Conservation (phyloP, 2,888 invertebrate species). For the Nephrotoma flavescens region DNA sequence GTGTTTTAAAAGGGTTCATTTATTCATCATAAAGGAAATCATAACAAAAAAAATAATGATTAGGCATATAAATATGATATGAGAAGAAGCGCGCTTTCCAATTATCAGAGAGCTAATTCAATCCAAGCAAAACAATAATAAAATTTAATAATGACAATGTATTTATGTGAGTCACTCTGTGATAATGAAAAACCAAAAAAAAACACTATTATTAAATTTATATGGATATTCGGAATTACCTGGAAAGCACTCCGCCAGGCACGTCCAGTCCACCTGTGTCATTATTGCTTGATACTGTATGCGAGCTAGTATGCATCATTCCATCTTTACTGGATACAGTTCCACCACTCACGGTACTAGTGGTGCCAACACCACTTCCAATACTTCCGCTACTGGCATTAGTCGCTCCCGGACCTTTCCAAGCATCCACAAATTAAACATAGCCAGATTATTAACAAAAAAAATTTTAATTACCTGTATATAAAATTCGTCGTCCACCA, state of each 20-base stretch:
- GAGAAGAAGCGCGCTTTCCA: not conserved
- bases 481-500: not conserved
- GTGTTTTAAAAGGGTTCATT: not conserved
- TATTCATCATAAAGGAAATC: not conserved
- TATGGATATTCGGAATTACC: slow-evolving; percentile 16
- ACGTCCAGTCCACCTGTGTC: slow-evolving; percentile 25
- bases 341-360: not conserved
- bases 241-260: slow-evolving; percentile 25
- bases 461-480: not conserved
- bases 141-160: not conserved
- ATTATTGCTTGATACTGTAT: slow-evolving; percentile 17
- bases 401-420: not conserved
- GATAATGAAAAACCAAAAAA: not conserved
- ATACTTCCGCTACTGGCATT: not conserved
- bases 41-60: not conserved
- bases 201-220: not conserved
- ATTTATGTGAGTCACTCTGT: not conserved
- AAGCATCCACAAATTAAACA: too few relatives aligned
- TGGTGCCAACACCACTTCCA: slow-evolving; percentile 8
- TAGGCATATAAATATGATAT: not conserved
- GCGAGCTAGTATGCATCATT: slow-evolving; percentile 13
- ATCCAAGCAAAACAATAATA: not conserved
- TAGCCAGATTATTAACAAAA: too few relatives aligned
- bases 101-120: not conserved
- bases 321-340: not conserved